A percentile compares a stretch with the other conserved stretches of the same genome.
Evolutionary conservation across 2,888 invertebrate genomes (phyloP).

Genomic region (Quadroppia sp.): DNA sequence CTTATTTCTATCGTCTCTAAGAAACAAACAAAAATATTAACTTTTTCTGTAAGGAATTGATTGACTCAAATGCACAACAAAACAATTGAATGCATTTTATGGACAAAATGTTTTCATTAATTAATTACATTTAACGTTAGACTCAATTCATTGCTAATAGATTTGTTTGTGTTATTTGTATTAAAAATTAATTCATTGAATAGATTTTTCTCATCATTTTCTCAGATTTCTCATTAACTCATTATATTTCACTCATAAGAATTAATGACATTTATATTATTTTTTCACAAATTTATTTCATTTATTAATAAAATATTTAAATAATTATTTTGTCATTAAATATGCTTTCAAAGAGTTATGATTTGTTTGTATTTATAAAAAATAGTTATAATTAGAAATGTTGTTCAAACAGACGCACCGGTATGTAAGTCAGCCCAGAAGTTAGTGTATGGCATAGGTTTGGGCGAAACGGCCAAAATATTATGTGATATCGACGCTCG

Average conservation of each 20-base stretch:
- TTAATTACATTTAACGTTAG: not conserved
- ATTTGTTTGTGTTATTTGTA: not conserved
- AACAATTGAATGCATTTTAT: too few species aligned
- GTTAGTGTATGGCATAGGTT: slow-evolving; percentile 38
- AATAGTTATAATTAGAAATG: too few species aligned
- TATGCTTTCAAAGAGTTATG: too few species aligned
- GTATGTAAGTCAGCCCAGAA: slow-evolving; percentile 39
- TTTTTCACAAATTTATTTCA: too few species aligned
- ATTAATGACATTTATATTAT: not conserved
- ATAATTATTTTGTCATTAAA: too few species aligned
- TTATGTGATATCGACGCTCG: slow-evolving; percentile 41
- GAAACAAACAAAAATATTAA: too few species aligned
- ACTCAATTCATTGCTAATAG: not conserved
- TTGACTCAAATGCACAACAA: not conserved
- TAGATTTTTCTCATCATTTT: not conserved
- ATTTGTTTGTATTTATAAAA: too few species aligned
- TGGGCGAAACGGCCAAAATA: slow-evolving; percentile 36
- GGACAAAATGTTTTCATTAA: too few species aligned
- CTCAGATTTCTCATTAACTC: too few species aligned
- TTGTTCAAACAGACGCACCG: slow-evolving; percentile 33
- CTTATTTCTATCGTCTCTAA: too few species aligned
- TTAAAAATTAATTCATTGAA: not conserved
- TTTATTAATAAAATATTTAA: too few species aligned
- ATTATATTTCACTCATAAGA: not conserved
- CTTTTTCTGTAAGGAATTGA: not conserved